Conservation (phyloP, 2,113 vertebrate genomes). For the Mixornis gularis region DNA sequence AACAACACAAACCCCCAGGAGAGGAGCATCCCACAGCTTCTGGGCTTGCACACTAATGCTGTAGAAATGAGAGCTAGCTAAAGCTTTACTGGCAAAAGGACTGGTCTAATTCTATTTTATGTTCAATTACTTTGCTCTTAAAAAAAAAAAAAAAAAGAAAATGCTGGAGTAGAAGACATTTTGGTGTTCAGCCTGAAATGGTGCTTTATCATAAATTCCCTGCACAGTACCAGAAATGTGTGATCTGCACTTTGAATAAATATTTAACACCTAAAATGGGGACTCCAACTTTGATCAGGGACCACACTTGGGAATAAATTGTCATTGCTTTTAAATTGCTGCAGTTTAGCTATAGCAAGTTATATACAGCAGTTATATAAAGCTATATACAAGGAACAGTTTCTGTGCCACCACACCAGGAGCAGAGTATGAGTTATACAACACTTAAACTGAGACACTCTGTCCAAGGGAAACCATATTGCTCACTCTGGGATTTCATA, state of each 20-base stretch:
- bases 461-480: slow-evolving; percentile 33
- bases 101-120: not conserved
- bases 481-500: slow-evolving; percentile 3
- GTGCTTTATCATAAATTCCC: slow-evolving; percentile 26
- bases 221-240: slow-evolving; percentile 4
- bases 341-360: slow-evolving; percentile 60
- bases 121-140: not conserved
- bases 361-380: slow-evolving; percentile 46
- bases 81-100: not conserved
- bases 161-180: not conserved
- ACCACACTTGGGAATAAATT: slow-evolving; percentile 62
- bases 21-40: not conserved
- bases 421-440: slow-evolving; percentile 62
- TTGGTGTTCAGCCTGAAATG: not conserved
- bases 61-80: not conserved
- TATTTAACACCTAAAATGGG: slow-evolving; percentile 55
- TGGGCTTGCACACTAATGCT: not conserved
- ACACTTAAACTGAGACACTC: slow-evolving; percentile 38
- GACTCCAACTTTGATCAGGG: slow-evolving; percentile 46
- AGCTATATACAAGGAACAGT: slow-evolving; percentile 49
- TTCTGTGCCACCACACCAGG: slow-evolving; percentile 51
- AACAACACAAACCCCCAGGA: not conserved
- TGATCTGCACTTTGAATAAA: slow-evolving; percentile 57
- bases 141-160: not conserved
- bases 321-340: slow-evolving; percentile 62